Base-by-base conservation (phyloP, 2,888 invertebrate genomes). In the Oasisia sp. region DNA sequence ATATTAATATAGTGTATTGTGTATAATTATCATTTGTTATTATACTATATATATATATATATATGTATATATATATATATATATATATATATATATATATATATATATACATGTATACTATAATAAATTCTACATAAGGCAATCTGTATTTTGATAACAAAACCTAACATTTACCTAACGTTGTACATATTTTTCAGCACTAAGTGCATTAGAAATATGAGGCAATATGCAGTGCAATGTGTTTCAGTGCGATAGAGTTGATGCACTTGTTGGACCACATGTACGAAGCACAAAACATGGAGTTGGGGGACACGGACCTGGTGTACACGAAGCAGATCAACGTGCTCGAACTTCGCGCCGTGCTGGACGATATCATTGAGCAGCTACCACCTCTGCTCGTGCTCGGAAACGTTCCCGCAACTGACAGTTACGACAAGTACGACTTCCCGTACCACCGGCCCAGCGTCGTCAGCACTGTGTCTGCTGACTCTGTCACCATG, bases 401-500 rank as follows among this genome's bases (percentile, higher is more conserved):
- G 92, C 94, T 96, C 8, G 95, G 95, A 11, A 93, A 94, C 91
- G 93, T 94, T 12, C 94, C 94, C 5, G 92, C 44, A 32, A 32
- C 8, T 38, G 19, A 91, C 89, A 27, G 74, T 27, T 27, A 92
- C n/a, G 91, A 56, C 50, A 91, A 38, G 32, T 38, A 90, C 93
- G 94, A 94, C 93, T 96, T 96, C 94, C 95, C 96, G 3, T 96
- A 96, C 93, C 95, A 96, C 92, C 93, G 95, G 32, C 96, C 96
- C 2, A 95, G 95, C 92, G 94, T 96, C 44, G 93, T 95, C 92
- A 95, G 95, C 91, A 90, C 95, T 92, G 94, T 94, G 12, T 95
- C 95, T 44, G 95, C 94, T 0, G 94, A 95, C 89, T 95, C 95
- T 74, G 93, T 94, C 5, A 93, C 95, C 93, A 95, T 96, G 95